Conservation (phyloP, 1,140 invertebrate genomes). For the Eufriesea mexicana region DNA sequence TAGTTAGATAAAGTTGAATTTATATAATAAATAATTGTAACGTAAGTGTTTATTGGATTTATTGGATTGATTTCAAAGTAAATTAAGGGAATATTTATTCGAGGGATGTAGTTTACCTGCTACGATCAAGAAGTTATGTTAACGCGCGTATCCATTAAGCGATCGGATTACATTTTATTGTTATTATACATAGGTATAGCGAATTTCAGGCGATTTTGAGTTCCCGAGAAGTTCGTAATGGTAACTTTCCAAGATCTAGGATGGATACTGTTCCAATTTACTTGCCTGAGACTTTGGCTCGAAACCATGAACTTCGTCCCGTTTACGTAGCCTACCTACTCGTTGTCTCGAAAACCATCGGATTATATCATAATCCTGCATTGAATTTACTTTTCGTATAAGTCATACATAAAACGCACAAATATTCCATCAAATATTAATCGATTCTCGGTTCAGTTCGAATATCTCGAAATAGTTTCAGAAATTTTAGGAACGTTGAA, state of each 20-base stretch:
- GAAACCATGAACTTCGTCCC: conserved; percentile 17
- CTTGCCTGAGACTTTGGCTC: conserved; percentile 14
- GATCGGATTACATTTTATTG: conserved; percentile 4
- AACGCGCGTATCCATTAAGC: not conserved
- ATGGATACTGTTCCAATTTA: conserved; percentile 38
- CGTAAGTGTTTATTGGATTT: no score
- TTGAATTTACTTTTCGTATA: not conserved
- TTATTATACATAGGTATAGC: not conserved
- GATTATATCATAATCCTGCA: not conserved
- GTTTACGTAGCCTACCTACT: conserved; percentile 10
- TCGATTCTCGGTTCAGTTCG: not conserved
- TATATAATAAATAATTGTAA: no score
- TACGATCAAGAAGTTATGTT: not conserved
- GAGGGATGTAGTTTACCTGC: no score
- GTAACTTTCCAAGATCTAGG: conserved; percentile 25
- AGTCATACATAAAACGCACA: no score
- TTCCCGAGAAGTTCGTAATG: conserved; percentile 24
- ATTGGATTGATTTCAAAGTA: no score
- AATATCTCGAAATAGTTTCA: not conserved
- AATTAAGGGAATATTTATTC: no score
- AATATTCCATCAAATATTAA: not conserved
- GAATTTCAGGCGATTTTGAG: conserved; percentile 3
- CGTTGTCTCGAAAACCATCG: not conserved
- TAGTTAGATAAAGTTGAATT: no score
- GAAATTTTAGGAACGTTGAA: no score